Percentiles rank a stretch among this genome's conserved stretches.
Conservation (phyloP, 2,113 vertebrate genomes). For the Barnardius zonarius region DNA sequence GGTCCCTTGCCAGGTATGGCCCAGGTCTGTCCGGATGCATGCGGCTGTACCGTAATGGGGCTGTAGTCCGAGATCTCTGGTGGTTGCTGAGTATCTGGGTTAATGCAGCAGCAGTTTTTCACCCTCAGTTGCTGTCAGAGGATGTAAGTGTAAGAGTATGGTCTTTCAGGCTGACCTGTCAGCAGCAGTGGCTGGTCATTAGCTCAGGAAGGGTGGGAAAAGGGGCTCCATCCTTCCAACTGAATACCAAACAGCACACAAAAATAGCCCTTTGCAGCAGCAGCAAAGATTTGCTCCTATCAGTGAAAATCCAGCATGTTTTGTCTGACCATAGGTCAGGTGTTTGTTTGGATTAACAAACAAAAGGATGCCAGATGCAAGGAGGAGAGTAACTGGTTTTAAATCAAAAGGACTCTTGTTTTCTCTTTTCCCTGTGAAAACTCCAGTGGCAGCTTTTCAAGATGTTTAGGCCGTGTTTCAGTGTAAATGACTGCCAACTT, state of each 20-base stretch:
- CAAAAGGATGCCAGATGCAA: slow-evolving; percentile 21
- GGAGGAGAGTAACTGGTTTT: slow-evolving; percentile 2
- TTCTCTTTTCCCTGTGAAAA: slow-evolving; percentile 36
- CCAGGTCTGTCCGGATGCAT: not conserved
- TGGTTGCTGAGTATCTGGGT: not conserved
- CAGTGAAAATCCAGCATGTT: slow-evolving; percentile 1
- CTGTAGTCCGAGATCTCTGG: not conserved
- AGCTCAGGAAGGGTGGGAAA: not conserved
- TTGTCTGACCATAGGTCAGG: not conserved
- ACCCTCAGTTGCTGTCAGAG: not conserved
- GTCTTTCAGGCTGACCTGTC: not conserved
- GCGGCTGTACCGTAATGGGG: rapidly evolving
- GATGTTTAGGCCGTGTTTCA: slow-evolving; percentile 22
- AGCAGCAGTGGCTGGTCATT: not conserved
- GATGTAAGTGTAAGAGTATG: not conserved
- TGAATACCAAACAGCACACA: not conserved
- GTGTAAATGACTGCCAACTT: slow-evolving; percentile 19
- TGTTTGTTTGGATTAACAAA: slow-evolving; percentile 34
- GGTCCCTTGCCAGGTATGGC: not conserved
- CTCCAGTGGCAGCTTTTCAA: not conserved
- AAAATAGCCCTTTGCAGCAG: not conserved
- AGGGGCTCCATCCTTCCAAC: not conserved
- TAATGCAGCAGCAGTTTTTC: not conserved
- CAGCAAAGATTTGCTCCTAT: not conserved
- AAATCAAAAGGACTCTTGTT: slow-evolving; percentile 2